phyloP scores from a whole-genome alignment of 2,797 vertebrate genomes.

The Ficedula albicollis region DNA sequence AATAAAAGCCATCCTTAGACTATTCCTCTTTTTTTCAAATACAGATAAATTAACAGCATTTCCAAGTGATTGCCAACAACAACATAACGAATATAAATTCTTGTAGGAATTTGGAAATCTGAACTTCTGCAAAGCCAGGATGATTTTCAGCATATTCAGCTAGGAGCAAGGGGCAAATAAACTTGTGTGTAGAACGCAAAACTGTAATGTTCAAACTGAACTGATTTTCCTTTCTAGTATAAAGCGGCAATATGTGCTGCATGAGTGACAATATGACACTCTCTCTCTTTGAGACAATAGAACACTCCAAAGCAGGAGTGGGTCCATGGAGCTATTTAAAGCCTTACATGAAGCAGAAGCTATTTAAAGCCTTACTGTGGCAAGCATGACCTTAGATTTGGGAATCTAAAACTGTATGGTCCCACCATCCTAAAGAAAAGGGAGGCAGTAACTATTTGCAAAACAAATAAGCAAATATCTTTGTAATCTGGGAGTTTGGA shows the following conservation, averaged over 20 bases:
- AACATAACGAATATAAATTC: not conserved
- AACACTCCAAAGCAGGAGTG: not conserved
- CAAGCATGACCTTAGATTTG: not conserved
- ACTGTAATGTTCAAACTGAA: not conserved
- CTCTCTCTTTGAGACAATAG: not conserved
- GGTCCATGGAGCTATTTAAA: not conserved
- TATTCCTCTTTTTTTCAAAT: not conserved
- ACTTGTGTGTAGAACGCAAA: not conserved
- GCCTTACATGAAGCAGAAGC: not conserved
- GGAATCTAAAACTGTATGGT: not conserved
- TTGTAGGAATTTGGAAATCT: not conserved
- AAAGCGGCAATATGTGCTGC: not conserved
- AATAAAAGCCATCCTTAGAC: not conserved
- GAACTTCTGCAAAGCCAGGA: not conserved
- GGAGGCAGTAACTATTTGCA: slow-evolving; percentile 2
- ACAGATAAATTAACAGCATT: not conserved
- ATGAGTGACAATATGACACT: not conserved
- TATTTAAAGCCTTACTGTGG: not conserved
- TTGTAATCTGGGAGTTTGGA: not conserved
- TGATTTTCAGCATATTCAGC: not conserved
- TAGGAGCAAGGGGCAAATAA: not conserved
- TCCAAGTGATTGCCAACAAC: not conserved
- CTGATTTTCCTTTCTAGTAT: not conserved
- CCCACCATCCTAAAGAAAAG: slow-evolving; percentile 11
- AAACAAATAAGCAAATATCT: not conserved